Conservation (phyloP, 2,113 vertebrate species). For the Macquaria ambigua region DNA sequence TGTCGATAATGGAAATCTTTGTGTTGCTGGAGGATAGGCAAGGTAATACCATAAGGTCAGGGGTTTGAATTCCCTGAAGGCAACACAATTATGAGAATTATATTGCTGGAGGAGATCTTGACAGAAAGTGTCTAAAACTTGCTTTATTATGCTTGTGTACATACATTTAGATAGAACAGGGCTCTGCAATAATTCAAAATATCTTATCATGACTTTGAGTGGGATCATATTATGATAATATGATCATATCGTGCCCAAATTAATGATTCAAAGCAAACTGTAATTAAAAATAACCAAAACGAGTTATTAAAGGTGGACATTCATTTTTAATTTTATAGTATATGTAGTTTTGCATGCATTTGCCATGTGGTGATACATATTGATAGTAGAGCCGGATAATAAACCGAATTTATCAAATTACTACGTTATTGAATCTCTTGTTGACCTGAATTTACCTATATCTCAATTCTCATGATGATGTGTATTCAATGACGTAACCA, state of each 20-base stretch:
- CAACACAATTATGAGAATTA: slow-evolving; percentile 18
- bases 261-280: neutral
- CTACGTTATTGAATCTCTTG: too few relatives aligned
- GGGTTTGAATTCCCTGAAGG: slow-evolving; percentile 13
- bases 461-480: neutral
- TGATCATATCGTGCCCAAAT: neutral
- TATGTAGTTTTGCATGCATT: neutral
- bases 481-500: neutral
- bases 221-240: neutral
- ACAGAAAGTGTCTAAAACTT: slow-evolving; percentile 1
- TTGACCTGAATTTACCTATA: neutral
- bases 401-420: too few relatives aligned
- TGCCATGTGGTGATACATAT: too few relatives aligned
- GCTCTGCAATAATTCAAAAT: neutral
- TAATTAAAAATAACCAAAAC: neutral
- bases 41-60: slow-evolving; percentile 56
- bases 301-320: neutral
- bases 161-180: neutral
- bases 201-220: neutral
- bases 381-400: too few relatives aligned
- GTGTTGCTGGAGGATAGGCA: slow-evolving; percentile 45
- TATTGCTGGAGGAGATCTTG: slow-evolving; percentile 12
- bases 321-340: neutral
- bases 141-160: neutral
- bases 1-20: slow-evolving; percentile 47